Evolutionary conservation across 2,888 invertebrate species (phyloP), one percentile per base, ranked within the genome.

Genomic region (Chrysina gloriosa): DNA sequence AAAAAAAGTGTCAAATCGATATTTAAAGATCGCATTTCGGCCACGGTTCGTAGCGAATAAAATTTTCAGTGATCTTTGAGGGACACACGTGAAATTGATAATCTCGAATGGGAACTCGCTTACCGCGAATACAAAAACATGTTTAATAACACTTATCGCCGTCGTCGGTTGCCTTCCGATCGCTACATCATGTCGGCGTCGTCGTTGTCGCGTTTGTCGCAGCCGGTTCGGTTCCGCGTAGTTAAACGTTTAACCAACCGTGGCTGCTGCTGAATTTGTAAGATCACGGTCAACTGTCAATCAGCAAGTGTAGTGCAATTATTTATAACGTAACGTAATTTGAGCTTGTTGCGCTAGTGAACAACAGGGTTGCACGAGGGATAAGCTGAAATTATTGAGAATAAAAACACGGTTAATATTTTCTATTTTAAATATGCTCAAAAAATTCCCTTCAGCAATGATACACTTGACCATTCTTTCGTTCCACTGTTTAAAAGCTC

Each of bases 211-310:
- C 45, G 65, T 54, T 52, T 65, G 50, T 54, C 36, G 31, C 16
- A 16, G 25, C 56, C 63, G 50, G 39, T 64, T 54, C 21, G 31
- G 73, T 73, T 73, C 71, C 73, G 73, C 71, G 68, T 68, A 70
- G 71, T 73, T 73, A 70, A 67, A 66, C 71, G 65, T 69, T 68
- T 73, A 73, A 73, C 71, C 68, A 71, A 70, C 67, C 73, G 70
- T 73, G 63, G 66, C 71, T 52, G 65, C 47, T 66, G 36, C 56
- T 56, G 56, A 56, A 56, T 56, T 63, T 52, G 48, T 61, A 21
- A 52, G 27, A 61, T 48, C 63, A 63, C 47, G 47, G 23, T 31
- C 48, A 23, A 31, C 47, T 47, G 63, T 48, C 48, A 63, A 56
- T 56, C 56, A 56, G 36, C 34, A 21, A 11, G 56, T 36, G 56